Evolutionary conservation across 2,113 vertebrate genomes (phyloP), one percentile per base, ranked within the genome.

Genomic region (Pseudorasbora parva): DNA sequence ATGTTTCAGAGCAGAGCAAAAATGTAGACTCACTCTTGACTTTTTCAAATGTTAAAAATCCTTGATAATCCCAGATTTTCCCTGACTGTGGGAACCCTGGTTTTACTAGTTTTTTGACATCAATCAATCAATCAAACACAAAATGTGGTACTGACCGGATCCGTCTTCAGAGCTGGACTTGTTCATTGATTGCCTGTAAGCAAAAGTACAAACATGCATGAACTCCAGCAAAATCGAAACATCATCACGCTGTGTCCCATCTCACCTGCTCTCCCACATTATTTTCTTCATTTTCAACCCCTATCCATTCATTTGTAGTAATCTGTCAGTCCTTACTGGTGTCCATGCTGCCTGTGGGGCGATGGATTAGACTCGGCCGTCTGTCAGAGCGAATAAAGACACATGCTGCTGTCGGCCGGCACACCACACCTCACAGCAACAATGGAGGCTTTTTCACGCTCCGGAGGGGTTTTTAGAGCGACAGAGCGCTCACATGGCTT

Each of bases 151-250:
- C 94, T 93, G 86, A 98, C 97, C 94, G 82, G 95, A 95, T 88
- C 96, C 92, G 90, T 99, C 98, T 87, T 99, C 98, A 0, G 96
- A 97, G 91, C 94, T 96, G 68, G 97, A 98, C 91, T 96, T 98
- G 90, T 97, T 95, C 92, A 98, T 95, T 86, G 95, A 94, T 62
- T 95, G 92, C 93, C 97, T 99, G 88, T 80, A 93, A 93, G 87
- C 77, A 68, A 91, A 92, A 91, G 82, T 77, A 59, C 54, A 57
- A 84, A 47, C 12, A 85, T 64, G 21, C 87, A 72, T 79, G 15
- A 88, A 82, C 3, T 33, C 21, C 60, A 74, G 12, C 11, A 57
- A 82, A 69, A 19, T 7, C 47, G 37, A 73, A 5, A 33, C 45
- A 15, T 1, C 45, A 45, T 6, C 23, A 19, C 9, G 19, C 23